These are phyloP conservation scores for Galeopsomyia nigrocyanea DNA, from an alignment of 2,888 invertebrate species.

Conservation along the genomic window DNA sequence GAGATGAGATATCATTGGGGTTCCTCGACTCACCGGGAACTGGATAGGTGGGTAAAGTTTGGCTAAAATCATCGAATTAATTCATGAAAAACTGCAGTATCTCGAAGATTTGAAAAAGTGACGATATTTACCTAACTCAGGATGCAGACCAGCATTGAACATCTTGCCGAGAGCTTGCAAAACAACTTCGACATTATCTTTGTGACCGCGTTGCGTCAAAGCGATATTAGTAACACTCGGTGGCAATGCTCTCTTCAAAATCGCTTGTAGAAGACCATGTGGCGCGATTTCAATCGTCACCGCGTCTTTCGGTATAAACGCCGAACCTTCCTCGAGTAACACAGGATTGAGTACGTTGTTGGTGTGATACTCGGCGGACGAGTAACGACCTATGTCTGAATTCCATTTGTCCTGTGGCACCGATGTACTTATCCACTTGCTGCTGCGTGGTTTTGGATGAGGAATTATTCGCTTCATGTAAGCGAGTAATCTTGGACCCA, in stretches of 20 bases:
- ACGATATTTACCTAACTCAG: conserved; percentile 70
- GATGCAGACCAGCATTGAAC: conserved; percentile 82
- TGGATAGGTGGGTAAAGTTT: conserved; percentile 76
- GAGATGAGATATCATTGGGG: conserved; percentile 85
- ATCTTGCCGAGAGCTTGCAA: conserved; percentile 78
- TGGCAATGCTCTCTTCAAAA: conserved; percentile 82
- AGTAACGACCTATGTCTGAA: conserved; percentile 74
- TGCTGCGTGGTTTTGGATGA: conserved; percentile 76
- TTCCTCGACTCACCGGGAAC: conserved; percentile 89
- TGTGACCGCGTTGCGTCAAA: conserved; percentile 80
- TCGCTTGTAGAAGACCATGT: conserved; percentile 89
- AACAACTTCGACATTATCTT: conserved; percentile 75
- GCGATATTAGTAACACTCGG: conserved; percentile 80
- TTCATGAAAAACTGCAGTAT: neutral
- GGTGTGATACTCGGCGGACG: conserved; percentile 90
- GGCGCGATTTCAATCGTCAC: conserved; percentile 91
- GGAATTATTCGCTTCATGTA: conserved; percentile 77
- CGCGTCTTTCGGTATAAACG: conserved; percentile 84
- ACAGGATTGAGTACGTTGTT: conserved; percentile 82
- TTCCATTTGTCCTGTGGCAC: conserved; percentile 82
- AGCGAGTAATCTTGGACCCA: conserved; percentile 77
- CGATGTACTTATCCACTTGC: conserved; percentile 89
- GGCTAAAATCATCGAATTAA: neutral
- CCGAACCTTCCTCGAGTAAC: conserved; percentile 86
- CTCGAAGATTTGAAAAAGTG: neutral